Conservation (phyloP, 2,888 invertebrate species). For the Drosophila niveifrons region DNA sequence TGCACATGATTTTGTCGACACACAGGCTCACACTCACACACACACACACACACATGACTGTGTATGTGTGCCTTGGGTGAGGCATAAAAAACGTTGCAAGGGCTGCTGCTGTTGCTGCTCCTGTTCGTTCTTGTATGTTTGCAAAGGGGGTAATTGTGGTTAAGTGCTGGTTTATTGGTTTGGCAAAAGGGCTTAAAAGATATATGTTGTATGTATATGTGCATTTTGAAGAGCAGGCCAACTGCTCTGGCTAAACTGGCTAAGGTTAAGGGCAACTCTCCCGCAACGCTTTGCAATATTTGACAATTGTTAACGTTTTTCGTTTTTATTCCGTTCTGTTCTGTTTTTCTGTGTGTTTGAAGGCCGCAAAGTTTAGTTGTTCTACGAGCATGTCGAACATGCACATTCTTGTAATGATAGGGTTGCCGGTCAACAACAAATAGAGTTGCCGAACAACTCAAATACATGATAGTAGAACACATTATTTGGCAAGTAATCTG, state of each 20-base stretch:
- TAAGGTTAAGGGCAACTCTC: constrained; percentile 65
- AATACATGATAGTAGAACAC: constrained; percentile 5
- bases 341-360: neutral
- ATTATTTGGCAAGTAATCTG: constrained; percentile 19
- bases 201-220: constrained; percentile 69
- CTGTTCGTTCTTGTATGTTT: constrained; percentile 70
- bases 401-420: constrained; percentile 56
- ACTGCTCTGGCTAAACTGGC: constrained; percentile 43
- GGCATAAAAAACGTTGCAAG: constrained; percentile 64
- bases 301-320: constrained; percentile 46
- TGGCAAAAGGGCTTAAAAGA: constrained; percentile 77
- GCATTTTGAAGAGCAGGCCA: constrained; percentile 54
- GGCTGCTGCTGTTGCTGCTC: constrained; percentile 50
- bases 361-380: constrained; percentile 22
- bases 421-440: constrained; percentile 31
- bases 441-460: constrained; percentile 8
- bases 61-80: constrained; percentile 25
- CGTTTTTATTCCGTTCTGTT: neutral
- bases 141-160: constrained; percentile 80
- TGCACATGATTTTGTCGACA: constrained; percentile 74
- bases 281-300: constrained; percentile 31
- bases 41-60: constrained; percentile 14
- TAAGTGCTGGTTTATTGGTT: constrained; percentile 82
- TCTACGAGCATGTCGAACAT: constrained; percentile 49
- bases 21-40: constrained; percentile 35